Evolutionary conservation across 1,140 invertebrate species (phyloP).

Genomic region (Magallana ariakensis): DNA sequence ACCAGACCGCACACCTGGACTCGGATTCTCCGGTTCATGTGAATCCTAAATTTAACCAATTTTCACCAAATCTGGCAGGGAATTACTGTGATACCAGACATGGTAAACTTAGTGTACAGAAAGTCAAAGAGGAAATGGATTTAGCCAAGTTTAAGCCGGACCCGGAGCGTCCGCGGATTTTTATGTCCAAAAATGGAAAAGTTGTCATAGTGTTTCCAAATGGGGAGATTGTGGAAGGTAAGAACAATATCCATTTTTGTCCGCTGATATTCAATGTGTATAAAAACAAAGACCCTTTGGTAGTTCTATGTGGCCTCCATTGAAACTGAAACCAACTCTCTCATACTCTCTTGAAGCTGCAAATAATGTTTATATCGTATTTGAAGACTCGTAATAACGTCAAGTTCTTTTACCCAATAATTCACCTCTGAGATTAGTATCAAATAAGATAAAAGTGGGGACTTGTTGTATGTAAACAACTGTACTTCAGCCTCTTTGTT

Average conservation of each 20-base stretch:
- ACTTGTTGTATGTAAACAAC: no score
- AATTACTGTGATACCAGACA: slow-evolving; percentile 35
- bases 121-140: slow-evolving; percentile 53
- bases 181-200: slow-evolving; percentile 76
- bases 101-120: slow-evolving; percentile 43
- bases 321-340: no score
- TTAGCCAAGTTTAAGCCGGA: slow-evolving; percentile 60
- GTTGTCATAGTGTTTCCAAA: slow-evolving; percentile 77
- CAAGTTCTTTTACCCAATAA: no score
- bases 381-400: no score
- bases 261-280: neutral
- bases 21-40: slow-evolving; percentile 2
- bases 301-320: no score
- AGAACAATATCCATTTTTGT: slow-evolving; percentile 22
- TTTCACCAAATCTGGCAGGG: slow-evolving; percentile 31
- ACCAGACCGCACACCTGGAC: neutral
- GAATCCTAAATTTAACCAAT: neutral
- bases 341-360: no score
- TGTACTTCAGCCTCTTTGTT: no score
- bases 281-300: no score
- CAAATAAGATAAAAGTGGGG: no score
- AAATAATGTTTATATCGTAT: no score
- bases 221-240: slow-evolving; percentile 77
- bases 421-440: no score
- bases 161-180: slow-evolving; percentile 74